A percentile compares a stretch with the other conserved stretches of the same genome.
phyloP scores from a whole-genome alignment of 2,113 vertebrate species.

The Atrichornis clamosus region DNA sequence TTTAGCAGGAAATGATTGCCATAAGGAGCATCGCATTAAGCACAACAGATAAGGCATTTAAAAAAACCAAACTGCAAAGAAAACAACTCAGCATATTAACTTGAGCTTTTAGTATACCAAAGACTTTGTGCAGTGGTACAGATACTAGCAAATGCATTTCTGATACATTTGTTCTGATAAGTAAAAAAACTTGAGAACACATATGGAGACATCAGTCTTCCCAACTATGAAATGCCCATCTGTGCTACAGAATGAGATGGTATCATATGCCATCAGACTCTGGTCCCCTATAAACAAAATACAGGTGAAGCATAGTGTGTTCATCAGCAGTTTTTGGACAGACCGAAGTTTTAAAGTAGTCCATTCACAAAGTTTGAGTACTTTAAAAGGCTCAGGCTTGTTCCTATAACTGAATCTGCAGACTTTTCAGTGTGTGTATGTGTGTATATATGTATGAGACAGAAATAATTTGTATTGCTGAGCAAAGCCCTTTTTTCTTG shows the following conservation, averaged over 20 bases:
- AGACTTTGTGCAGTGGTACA: background rate
- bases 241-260: background rate
- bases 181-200: background rate
- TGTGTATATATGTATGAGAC: background rate
- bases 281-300: background rate
- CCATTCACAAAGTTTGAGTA: background rate
- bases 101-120: background rate
- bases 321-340: background rate
- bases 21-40: background rate
- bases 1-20: background rate
- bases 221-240: background rate
- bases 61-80: background rate
- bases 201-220: background rate
- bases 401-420: too few relatives aligned
- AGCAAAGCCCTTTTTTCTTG: background rate
- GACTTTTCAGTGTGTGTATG: background rate
- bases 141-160: background rate
- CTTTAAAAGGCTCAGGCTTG: background rate
- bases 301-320: background rate
- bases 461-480: background rate
- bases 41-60: background rate
- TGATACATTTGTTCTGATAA: background rate
- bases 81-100: background rate
- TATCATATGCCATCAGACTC: background rate
- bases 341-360: background rate